Conservation (phyloP, 1,140 invertebrate species). For the Lepidurus couesii region DNA sequence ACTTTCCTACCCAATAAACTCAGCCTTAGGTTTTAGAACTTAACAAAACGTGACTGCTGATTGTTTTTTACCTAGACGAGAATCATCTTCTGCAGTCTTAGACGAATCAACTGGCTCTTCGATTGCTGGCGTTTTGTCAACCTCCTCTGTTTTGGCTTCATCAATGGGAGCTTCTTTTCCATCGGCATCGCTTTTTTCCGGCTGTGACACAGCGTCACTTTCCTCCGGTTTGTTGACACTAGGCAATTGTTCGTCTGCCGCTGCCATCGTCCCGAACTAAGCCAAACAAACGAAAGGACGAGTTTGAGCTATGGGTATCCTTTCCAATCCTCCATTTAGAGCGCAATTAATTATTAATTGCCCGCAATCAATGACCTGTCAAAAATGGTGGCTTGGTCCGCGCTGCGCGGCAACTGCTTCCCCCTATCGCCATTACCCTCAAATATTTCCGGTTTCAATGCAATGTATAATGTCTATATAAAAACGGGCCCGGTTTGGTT, state of each 20-base stretch:
- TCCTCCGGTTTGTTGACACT: slow-evolving; percentile 5
- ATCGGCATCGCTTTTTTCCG: not conserved
- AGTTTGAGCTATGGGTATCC: not conserved
- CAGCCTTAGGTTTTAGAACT: no score
- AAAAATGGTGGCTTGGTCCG: slow-evolving; percentile 17
- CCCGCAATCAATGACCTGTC: slow-evolving; percentile 2
- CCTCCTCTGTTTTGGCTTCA: not conserved
- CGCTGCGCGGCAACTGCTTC: not conserved
- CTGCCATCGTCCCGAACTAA: slow-evolving; percentile 6
- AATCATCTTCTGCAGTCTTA: not conserved
- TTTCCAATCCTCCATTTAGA: not conserved
- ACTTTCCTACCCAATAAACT: no score
- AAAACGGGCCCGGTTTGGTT: not conserved
- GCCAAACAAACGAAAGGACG: not conserved
- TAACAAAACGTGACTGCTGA: no score
- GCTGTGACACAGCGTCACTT: not conserved
- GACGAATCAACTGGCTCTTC: not conserved
- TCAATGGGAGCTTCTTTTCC: not conserved
- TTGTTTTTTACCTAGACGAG: not conserved
- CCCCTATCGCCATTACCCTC: slow-evolving; percentile 14
- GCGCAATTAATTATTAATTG: slow-evolving; percentile 5
- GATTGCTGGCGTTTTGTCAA: not conserved
- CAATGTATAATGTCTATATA: not conserved
- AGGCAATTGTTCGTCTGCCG: slow-evolving; percentile 11
- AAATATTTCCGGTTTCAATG: slow-evolving; percentile 3